Conservation (phyloP, 2,888 invertebrate species). For the Nomada fucata region DNA sequence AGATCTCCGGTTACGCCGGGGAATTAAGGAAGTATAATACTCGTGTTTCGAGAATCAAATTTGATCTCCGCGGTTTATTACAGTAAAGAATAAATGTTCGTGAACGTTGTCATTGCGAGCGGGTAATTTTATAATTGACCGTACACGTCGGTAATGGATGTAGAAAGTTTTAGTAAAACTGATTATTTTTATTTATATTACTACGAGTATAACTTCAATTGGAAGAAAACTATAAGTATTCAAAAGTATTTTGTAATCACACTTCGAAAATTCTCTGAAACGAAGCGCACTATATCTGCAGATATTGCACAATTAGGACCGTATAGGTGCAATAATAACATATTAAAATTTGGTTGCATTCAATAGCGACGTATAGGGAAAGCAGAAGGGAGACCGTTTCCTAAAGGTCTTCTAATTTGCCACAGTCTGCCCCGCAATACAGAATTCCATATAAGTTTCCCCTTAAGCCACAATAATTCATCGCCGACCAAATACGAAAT, state of each 20-base stretch:
- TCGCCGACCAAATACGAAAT: conserved; percentile 21
- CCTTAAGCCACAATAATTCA: conserved; percentile 53
- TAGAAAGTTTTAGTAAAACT: too few relatives aligned
- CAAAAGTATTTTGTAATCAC: too few relatives aligned
- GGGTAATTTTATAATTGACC: background rate
- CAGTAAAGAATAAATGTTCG: too few relatives aligned
- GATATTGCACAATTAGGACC: too few relatives aligned
- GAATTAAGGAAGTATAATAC: background rate
- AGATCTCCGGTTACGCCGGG: conserved; percentile 36
- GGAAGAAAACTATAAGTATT: too few relatives aligned
- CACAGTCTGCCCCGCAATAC: conserved; percentile 24
- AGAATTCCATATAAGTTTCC: conserved; percentile 57
- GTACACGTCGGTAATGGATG: too few relatives aligned
- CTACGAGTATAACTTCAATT: too few relatives aligned
- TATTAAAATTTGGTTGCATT: background rate
- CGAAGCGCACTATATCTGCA: too few relatives aligned
- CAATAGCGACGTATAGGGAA: background rate
- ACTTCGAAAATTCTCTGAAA: too few relatives aligned
- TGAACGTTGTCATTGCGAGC: background rate
- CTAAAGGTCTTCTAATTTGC: conserved; percentile 47
- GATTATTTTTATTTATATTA: too few relatives aligned
- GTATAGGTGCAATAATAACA: too few relatives aligned
- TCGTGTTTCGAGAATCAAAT: conserved; percentile 5
- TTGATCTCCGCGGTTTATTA: conserved; percentile 6
- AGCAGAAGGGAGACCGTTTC: conserved; percentile 5